Evolutionary conservation across 2,113 vertebrate genomes (phyloP).

Genomic region (Arvicanthis niloticus): DNA sequence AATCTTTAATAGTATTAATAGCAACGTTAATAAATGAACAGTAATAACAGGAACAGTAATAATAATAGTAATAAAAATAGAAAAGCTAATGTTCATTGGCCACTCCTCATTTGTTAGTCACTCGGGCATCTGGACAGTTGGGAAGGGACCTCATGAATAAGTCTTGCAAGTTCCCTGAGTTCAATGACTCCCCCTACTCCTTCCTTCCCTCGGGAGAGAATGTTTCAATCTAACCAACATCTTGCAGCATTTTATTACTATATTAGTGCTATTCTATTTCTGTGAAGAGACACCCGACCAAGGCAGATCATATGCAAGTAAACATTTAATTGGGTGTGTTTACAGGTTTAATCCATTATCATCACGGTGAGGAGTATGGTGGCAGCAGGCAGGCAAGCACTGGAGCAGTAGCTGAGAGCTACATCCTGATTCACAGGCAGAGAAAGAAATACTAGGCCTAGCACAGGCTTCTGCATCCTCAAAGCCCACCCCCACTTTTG

Average conservation of each 20-base stretch:
- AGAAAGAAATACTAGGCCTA: background rate
- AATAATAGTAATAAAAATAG: background rate
- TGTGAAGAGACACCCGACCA: background rate
- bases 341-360: background rate
- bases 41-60: background rate
- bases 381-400: background rate
- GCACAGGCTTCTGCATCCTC: background rate
- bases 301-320: background rate
- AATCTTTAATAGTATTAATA: background rate
- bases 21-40: background rate
- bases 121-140: background rate
- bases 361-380: background rate
- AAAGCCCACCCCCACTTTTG: background rate
- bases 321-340: background rate
- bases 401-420: background rate
- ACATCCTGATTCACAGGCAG: background rate
- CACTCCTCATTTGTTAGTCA: background rate
- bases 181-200: background rate
- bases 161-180: background rate
- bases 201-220: background rate
- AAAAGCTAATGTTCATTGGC: constrained; percentile 8
- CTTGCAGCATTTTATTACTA: background rate
- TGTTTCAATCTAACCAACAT: background rate
- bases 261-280: background rate
- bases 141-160: background rate